These are phyloP conservation scores for Aphis craccivora DNA, from an alignment of 1,140 invertebrate species.

Conservation along the genomic window DNA sequence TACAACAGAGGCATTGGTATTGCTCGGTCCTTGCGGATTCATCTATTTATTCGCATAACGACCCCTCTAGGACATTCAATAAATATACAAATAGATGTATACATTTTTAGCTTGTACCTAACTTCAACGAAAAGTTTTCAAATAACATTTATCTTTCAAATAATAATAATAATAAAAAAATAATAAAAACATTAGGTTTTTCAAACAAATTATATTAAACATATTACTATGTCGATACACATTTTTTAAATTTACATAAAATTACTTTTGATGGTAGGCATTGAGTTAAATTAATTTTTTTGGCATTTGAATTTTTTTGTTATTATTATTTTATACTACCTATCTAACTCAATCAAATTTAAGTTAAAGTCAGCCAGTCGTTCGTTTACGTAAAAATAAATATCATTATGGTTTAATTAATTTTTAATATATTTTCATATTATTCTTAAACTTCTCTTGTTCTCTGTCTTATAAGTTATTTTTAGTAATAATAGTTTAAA, in stretches of 20 bases:
- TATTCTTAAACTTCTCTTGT: background rate
- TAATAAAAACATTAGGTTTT: background rate
- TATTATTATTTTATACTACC: background rate
- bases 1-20: constrained; percentile 16
- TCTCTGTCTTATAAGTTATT: background rate
- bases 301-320: background rate
- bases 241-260: background rate
- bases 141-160: constrained; percentile 6
- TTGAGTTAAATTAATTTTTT: background rate
- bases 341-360: background rate
- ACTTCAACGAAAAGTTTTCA: background rate
- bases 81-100: background rate
- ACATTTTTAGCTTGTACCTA: background rate
- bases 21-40: background rate
- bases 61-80: constrained; percentile 30
- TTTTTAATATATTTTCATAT: background rate
- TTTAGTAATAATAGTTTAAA: background rate
- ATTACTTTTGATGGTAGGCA: background rate
- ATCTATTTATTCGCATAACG: constrained; percentile 25
- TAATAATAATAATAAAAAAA: background rate
- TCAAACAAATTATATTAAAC: background rate
- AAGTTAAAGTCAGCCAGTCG: background rate
- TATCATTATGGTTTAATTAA: background rate
- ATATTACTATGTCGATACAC: background rate
- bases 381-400: background rate